A percentile compares a stretch with the other conserved stretches of the same genome.
Evolutionary conservation across 2,888 invertebrate species (phyloP).

Genomic region (Emmelina monodactyla): DNA sequence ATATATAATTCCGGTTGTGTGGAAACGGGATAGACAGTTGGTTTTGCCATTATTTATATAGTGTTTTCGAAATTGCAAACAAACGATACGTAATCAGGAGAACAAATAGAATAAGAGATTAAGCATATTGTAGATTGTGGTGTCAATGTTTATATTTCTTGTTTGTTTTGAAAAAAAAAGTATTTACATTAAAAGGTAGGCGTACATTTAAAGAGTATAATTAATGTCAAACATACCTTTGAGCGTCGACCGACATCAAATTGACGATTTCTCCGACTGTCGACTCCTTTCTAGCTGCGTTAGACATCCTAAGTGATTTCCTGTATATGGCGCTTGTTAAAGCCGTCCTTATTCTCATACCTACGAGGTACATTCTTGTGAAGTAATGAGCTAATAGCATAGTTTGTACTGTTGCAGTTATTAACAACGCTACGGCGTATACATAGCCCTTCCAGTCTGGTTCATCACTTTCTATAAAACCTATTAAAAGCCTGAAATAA

Average conservation of each 20-base stretch:
- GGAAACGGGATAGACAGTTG: no score
- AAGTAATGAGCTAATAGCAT: slow-evolving; percentile 90
- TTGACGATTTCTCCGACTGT: slow-evolving; percentile 93
- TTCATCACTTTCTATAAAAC: slow-evolving; percentile 69
- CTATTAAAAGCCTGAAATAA: slow-evolving; percentile 72
- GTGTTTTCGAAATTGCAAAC: no score
- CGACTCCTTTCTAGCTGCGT: slow-evolving; percentile 79
- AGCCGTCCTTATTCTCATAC: slow-evolving; percentile 88
- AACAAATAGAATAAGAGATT: no score
- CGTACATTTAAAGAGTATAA: neutral
- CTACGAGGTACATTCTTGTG: slow-evolving; percentile 88
- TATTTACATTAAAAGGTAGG: no score
- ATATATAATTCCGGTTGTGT: no score
- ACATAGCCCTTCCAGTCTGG: slow-evolving; percentile 87
- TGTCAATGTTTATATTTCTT: no score
- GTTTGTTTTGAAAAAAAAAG: no score
- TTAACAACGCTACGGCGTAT: slow-evolving; percentile 78
- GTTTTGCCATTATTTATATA: no score
- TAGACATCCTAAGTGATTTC: slow-evolving; percentile 84
- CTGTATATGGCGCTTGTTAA: slow-evolving; percentile 89
- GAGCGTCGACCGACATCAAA: slow-evolving; percentile 91
- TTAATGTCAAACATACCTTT: slow-evolving; percentile 56
- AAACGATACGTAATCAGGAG: no score
- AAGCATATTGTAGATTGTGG: no score
- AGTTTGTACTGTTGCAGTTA: slow-evolving; percentile 81